Evolutionary conservation across 1,140 invertebrate genomes (phyloP), one percentile per base, ranked within the genome.

Genomic region (Phymorhynchus buccinoides): DNA sequence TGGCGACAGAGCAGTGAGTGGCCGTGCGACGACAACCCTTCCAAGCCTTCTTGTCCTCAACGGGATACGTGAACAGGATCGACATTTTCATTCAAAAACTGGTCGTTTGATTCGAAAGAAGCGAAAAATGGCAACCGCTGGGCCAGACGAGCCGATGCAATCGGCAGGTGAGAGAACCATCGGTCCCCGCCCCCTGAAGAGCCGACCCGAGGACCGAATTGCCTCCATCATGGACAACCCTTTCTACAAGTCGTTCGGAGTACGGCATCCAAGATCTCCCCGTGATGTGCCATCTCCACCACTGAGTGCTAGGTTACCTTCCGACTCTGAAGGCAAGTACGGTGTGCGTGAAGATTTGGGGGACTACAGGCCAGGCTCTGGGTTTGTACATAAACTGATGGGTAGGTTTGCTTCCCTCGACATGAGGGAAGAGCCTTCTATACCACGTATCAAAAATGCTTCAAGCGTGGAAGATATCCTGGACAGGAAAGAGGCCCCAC

Each of bases 331-430:
- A 18, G 39, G 62, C n/a, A 52, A 39, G 22, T 71, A 6, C 44
- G 66, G 35, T 6, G n/a, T 84, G 27, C 86, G 86, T 82, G 89
- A 91, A 27, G 80, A 87, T n/a, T 85, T 88, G 37, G 86, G 89
- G 35, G 91, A 92, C 78, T 92, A 92, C 83, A 88, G 88, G 27
- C 91, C 91, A 37, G 89, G 90, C 35, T 90, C 90, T 30, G 92
- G 92, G 27, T 92, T 92, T 89, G 92, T 93, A 39, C 88, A 91
- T 82, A 92, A 91, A 86, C 86, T 92, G 30, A 83, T 90, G 56
- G 88, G 88, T 78, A 92, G 90, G 86, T 93, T 92, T 87, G 80
- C 89, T 62, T 86, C 88, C 37, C 84, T 92, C 62, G 85, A 84
- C 52, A 78, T 89, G 73, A 87, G 86, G 78, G 88, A 88, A n/a